phyloP scores from a whole-genome alignment of 2,113 vertebrate genomes.

The Muntiacus reevesi region DNA sequence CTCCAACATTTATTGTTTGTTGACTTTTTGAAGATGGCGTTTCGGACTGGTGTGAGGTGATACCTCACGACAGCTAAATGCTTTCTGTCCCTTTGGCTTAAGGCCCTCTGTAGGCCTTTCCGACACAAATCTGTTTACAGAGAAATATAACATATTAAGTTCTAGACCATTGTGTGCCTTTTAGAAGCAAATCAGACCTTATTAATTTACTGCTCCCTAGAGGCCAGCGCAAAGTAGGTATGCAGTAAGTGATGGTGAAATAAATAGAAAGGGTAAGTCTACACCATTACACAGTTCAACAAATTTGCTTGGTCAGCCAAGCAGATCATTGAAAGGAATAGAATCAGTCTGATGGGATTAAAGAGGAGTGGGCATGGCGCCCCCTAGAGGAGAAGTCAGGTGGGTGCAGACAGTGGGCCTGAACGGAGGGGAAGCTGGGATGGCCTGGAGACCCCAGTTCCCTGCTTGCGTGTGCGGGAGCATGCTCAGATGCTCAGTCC shows the following conservation, averaged over 20 bases:
- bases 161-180: not conserved
- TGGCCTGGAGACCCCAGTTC: too few species aligned
- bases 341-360: not conserved
- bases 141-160: not conserved
- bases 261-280: not conserved
- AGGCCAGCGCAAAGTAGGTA: not conserved
- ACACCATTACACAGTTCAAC: not conserved
- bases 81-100: not conserved
- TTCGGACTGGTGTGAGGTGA: not conserved
- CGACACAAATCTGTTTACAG: not conserved
- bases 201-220: not conserved
- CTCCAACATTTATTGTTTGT: not conserved
- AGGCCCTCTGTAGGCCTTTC: not conserved
- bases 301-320: not conserved
- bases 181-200: not conserved
- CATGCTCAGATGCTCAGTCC: not conserved
- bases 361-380: not conserved
- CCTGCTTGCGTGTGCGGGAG: not conserved
- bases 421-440: not conserved
- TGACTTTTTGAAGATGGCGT: not conserved
- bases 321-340: not conserved
- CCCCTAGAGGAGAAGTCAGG: not conserved
- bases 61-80: not conserved
- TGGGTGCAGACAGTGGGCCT: not conserved
- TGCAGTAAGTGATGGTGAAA: not conserved